Percentiles rank a stretch among this genome's conserved stretches.
These are phyloP conservation scores for Andrena trimmerana DNA, from an alignment of 2,888 invertebrate species.

Conservation along the genomic window DNA sequence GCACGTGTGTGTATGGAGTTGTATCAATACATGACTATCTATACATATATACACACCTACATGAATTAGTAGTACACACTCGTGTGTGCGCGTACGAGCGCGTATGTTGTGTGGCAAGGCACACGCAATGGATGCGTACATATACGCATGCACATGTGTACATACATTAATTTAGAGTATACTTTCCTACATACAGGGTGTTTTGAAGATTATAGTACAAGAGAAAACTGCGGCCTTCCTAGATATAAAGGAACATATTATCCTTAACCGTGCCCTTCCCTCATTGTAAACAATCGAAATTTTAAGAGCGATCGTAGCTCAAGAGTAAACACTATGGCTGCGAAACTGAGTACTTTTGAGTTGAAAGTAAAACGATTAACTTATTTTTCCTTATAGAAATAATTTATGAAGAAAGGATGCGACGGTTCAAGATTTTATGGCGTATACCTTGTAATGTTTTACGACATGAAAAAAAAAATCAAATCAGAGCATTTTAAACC, in stretches of 20 bases:
- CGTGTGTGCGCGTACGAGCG: background rate
- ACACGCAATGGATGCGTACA: conserved; percentile 16
- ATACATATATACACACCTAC: no score
- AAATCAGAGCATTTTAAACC: no score
- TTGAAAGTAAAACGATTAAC: conserved; percentile 43
- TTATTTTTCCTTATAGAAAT: background rate
- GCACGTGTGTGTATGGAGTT: conserved; percentile 27
- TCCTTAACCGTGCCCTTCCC: conserved; percentile 15
- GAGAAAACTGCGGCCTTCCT: conserved; percentile 57
- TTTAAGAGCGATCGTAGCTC: background rate
- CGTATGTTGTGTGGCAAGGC: conserved; percentile 2
- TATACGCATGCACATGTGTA: conserved; percentile 16
- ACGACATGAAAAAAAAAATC: no score
- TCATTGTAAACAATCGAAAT: background rate
- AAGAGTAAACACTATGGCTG: conserved; percentile 25
- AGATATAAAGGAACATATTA: conserved; percentile 37
- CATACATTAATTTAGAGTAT: conserved; percentile 33
- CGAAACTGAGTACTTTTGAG: conserved; percentile 30
- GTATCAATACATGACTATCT: no score
- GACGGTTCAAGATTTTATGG: no score
- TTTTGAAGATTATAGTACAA: conserved; percentile 60
- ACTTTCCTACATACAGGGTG: conserved; percentile 55
- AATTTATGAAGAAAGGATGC: no score
- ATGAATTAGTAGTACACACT: background rate
- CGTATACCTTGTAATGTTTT: no score